Evolutionary conservation across 2,797 vertebrate genomes (phyloP).

Genomic region (Pipistrellus nathusii): DNA sequence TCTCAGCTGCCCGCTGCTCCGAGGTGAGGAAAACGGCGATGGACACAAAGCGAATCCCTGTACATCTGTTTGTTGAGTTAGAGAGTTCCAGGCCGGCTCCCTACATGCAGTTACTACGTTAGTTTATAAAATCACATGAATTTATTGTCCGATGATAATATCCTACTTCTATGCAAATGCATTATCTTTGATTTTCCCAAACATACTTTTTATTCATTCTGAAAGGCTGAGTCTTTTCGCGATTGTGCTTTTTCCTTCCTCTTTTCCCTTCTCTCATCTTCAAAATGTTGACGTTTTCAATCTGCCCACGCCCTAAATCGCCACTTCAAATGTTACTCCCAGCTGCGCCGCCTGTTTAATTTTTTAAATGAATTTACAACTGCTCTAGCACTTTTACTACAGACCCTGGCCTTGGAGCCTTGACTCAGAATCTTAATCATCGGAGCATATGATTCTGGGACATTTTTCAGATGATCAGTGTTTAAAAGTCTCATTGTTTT

Average conservation of each 20-base stretch:
- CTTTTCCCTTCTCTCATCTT: background rate
- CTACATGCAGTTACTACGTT: background rate
- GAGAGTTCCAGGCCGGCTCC: constrained; percentile 37
- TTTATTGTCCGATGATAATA: background rate
- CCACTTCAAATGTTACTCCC: background rate
- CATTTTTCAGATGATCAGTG: background rate
- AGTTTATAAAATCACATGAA: constrained; percentile 53
- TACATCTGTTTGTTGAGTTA: constrained; percentile 72
- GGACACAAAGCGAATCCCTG: constrained; percentile 56
- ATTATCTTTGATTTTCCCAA: background rate
- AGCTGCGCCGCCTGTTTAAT: background rate
- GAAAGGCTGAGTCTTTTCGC: background rate
- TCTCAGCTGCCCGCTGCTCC: constrained; percentile 77
- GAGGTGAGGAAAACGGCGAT: constrained; percentile 73
- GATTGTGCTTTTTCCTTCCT: background rate
- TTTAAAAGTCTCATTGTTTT: background rate
- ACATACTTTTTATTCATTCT: background rate
- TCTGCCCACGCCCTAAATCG: background rate
- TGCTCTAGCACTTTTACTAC: background rate
- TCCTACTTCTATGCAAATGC: background rate
- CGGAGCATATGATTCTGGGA: background rate
- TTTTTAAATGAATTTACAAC: background rate
- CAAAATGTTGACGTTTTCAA: background rate
- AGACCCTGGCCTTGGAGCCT: background rate
- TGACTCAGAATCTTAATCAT: background rate